phyloP scores from a whole-genome alignment of 2,113 vertebrate species.

The Oryctolagus cuniculus region mOryCun1.1 NC_091432.1:124705001-124705500 shows the following conservation, averaged over 20 bases:
- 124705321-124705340: neutral
- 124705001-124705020: too few species aligned
- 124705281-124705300: neutral
- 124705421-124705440: too few species aligned
- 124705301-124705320: neutral
- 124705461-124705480: too few species aligned
- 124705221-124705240: neutral
- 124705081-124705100: neutral
- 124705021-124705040: too few species aligned
- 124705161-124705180: neutral
- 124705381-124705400: too few species aligned
- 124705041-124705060: too few species aligned
- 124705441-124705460: too few species aligned
- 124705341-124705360: too few species aligned
- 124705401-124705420: too few species aligned
- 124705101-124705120: neutral
- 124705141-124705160: neutral
- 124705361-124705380: too few species aligned
- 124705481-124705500: too few species aligned
- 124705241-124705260: neutral
- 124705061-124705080: too few species aligned
- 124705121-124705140: neutral
- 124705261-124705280: neutral
- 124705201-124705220: neutral
- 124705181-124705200: neutral